Conservation (phyloP, 1,140 invertebrate genomes). For the Sarcophaga peregrina region DNA sequence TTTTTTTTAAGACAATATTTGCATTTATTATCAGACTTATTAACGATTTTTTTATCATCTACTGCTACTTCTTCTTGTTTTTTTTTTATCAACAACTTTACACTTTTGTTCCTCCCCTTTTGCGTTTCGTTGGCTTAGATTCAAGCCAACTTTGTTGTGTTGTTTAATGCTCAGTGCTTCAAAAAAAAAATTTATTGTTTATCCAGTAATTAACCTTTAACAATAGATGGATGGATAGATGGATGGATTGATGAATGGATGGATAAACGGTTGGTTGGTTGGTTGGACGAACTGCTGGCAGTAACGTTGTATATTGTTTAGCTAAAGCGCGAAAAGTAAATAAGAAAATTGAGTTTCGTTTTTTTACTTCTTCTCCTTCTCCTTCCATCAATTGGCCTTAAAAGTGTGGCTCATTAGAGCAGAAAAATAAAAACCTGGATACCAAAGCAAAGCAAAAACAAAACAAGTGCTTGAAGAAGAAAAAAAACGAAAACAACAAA, state of each 20-base stretch:
- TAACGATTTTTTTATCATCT: not conserved
- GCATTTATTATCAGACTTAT: slow-evolving; percentile 24
- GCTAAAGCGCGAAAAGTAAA: not conserved
- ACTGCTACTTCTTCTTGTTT: too few species aligned
- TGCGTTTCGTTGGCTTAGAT: too few species aligned
- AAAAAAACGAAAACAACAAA: not conserved
- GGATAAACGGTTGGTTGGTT: too few species aligned
- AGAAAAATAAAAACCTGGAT: not conserved
- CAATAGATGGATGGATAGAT: not conserved
- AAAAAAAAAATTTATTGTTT: not conserved
- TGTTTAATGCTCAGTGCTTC: not conserved
- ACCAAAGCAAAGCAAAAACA: too few species aligned
- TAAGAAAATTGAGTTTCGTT: not conserved
- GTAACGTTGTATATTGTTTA: too few species aligned
- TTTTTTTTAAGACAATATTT: slow-evolving; percentile 14
- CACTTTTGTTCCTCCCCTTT: too few species aligned
- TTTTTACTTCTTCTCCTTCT: not conserved
- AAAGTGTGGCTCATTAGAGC: slow-evolving; percentile 13
- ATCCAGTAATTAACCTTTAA: slow-evolving; percentile 24
- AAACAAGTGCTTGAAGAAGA: too few species aligned
- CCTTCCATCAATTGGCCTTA: not conserved
- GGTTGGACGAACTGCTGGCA: too few species aligned
- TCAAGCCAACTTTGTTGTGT: not conserved
- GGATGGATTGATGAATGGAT: too few species aligned
- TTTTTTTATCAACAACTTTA: too few species aligned